These are phyloP conservation scores for Antedon bifida DNA, from an alignment of 35 echinoderm and acorn worm species.

Conservation along the genomic window DNA sequence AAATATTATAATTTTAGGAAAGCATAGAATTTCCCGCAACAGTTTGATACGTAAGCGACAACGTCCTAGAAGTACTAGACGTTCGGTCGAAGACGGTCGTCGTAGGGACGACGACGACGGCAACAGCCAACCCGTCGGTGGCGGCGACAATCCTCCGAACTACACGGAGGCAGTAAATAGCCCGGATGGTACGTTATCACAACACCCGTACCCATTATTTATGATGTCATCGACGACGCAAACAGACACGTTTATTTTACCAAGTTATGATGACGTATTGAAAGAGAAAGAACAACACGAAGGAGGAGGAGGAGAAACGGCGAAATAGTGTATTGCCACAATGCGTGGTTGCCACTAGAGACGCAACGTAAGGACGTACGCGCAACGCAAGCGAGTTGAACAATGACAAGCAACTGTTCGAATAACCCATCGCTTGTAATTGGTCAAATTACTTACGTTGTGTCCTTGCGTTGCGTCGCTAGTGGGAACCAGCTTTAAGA, in stretches of 20 bases:
- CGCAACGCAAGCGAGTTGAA: no score
- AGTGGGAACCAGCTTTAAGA: no score
- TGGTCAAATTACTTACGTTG: no score
- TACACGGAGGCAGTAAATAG: neutral
- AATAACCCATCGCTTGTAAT: no score
- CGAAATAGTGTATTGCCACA: no score
- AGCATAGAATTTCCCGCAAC: neutral
- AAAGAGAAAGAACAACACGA: neutral
- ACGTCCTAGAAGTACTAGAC: neutral
- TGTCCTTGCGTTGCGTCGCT: no score
- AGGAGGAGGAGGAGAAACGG: neutral
- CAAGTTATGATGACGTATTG: neutral
- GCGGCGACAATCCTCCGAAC: neutral
- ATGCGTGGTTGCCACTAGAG: no score
- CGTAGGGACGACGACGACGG: neutral
- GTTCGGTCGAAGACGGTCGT: neutral
- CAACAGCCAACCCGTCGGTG: neutral
- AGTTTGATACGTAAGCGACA: neutral
- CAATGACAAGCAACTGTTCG: no score
- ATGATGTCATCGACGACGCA: neutral
- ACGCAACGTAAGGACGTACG: no score
- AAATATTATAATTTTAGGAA: neutral
- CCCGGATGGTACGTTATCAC: neutral
- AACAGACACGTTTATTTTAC: neutral
- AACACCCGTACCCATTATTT: neutral